Percentiles rank a stretch among this genome's conserved stretches.
These are phyloP conservation scores for Tetraodon nigroviridis DNA, from an alignment of 2,113 vertebrate species.

Conservation along the genomic window DNA sequence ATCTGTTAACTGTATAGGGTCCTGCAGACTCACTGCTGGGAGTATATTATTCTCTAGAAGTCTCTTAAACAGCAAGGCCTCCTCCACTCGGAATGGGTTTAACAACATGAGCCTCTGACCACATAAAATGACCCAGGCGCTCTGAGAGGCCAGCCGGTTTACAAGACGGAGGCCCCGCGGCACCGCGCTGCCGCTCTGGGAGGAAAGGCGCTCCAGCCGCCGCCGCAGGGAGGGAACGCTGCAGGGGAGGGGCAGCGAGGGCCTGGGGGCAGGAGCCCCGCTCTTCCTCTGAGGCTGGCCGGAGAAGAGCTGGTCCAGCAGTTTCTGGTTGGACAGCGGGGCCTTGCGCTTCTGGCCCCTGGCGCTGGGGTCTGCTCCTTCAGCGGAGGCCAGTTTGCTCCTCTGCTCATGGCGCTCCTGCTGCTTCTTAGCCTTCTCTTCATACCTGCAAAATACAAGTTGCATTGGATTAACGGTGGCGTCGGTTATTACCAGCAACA, in stretches of 20 bases:
- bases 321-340: constrained; percentile 78
- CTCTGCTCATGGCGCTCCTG: constrained; percentile 77
- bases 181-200: constrained; percentile 34
- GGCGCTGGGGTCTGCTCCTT: constrained; percentile 25
- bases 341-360: constrained; percentile 78
- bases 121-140: constrained; percentile 84
- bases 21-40: constrained; percentile 79
- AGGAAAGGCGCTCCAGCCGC: constrained; percentile 65
- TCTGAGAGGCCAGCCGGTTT: constrained; percentile 81
- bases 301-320: constrained; percentile 84
- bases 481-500: no score
- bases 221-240: constrained; percentile 77
- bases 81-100: constrained; percentile 90
- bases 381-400: constrained; percentile 68
- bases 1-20: constrained; percentile 82
- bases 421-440: constrained; percentile 84
- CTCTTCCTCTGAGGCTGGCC: constrained; percentile 74
- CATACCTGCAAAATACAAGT: constrained; percentile 72
- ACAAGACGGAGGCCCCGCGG: constrained; percentile 75
- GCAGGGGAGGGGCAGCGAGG: constrained; percentile 77
- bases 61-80: constrained; percentile 85
- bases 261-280: constrained; percentile 42
- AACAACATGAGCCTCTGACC: constrained; percentile 81
- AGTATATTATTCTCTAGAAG: constrained; percentile 88
- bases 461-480: neutral